A percentile compares a stretch with the other conserved stretches of the same genome.
Evolutionary conservation across 2,888 invertebrate species (phyloP).

Genomic region (Notodonta dromedarius): DNA sequence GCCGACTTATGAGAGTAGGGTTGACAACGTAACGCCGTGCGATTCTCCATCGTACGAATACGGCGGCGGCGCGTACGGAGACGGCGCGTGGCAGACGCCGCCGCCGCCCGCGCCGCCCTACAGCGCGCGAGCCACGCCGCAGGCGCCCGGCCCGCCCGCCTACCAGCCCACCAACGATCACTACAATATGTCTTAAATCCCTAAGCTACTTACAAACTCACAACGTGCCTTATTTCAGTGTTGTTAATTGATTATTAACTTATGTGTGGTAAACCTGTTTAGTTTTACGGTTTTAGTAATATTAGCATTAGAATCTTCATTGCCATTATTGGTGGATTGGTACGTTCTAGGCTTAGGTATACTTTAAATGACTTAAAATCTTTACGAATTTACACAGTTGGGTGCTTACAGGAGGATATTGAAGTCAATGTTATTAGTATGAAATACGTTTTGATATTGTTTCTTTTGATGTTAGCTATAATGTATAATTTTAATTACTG

Average conservation of each 20-base stretch:
- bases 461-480: constrained; percentile 39
- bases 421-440: constrained; percentile 37
- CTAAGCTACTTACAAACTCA: constrained; percentile 29
- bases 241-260: constrained; percentile 31
- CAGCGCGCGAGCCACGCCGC: constrained; percentile 70
- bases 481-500: constrained; percentile 30
- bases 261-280: constrained; percentile 3
- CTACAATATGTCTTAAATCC: constrained; percentile 48
- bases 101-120: constrained; percentile 75
- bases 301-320: constrained; percentile 4
- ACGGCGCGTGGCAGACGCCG: constrained; percentile 64
- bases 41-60: constrained; percentile 56
- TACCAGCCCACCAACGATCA: constrained; percentile 67
- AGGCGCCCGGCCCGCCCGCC: constrained; percentile 78
- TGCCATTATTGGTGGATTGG: neutral
- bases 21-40: constrained; percentile 56
- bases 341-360: neutral
- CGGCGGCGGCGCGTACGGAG: constrained; percentile 48
- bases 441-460: constrained; percentile 13
- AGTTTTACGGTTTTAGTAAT: constrained; percentile 8
- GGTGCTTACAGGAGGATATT: constrained; percentile 24
- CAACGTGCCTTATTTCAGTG: constrained; percentile 53
- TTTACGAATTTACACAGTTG: constrained; percentile 11
- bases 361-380: neutral
- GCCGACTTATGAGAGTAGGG: constrained; percentile 52